Percentiles rank a stretch among this genome's conserved stretches.
Conservation (phyloP, 2,797 vertebrate genomes). For the Halcyon smyrnensis region DNA sequence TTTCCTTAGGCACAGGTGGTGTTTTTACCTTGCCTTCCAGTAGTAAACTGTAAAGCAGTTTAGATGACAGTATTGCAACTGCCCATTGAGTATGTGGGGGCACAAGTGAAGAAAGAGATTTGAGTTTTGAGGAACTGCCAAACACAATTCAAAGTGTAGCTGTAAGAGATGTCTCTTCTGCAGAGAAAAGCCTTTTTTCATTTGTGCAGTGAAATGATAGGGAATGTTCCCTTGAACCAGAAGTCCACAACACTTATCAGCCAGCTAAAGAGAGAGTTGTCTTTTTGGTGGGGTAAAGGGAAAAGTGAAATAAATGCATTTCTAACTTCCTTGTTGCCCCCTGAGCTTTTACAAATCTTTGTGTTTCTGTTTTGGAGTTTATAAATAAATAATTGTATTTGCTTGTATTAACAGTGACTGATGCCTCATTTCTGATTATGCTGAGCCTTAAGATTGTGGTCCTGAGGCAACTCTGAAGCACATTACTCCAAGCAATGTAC, state of each 20-base stretch:
- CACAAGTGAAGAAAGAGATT: not conserved
- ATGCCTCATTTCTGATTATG: not conserved
- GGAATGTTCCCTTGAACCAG: not conserved
- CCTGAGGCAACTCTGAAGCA: not conserved
- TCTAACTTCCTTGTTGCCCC: not conserved
- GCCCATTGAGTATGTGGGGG: fast-evolving
- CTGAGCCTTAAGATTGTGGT: not conserved
- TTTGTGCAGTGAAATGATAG: not conserved
- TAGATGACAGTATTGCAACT: not conserved
- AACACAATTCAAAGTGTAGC: not conserved
- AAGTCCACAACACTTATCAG: not conserved
- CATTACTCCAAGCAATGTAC: not conserved
- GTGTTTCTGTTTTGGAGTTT: not conserved
- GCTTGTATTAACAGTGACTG: not conserved
- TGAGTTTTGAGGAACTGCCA: not conserved
- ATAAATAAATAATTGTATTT: not conserved
- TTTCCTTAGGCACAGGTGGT: not conserved
- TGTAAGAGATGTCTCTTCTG: not conserved
- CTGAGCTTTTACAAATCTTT: not conserved
- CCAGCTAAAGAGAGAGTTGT: not conserved
- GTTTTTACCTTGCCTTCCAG: not conserved
- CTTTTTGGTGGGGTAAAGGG: not conserved
- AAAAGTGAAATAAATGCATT: not conserved
- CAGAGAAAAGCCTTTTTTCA: not conserved
- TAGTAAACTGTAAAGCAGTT: not conserved